Conservation (phyloP, 64 coral and sea anemone species). For the Montipora sp. region DNA sequence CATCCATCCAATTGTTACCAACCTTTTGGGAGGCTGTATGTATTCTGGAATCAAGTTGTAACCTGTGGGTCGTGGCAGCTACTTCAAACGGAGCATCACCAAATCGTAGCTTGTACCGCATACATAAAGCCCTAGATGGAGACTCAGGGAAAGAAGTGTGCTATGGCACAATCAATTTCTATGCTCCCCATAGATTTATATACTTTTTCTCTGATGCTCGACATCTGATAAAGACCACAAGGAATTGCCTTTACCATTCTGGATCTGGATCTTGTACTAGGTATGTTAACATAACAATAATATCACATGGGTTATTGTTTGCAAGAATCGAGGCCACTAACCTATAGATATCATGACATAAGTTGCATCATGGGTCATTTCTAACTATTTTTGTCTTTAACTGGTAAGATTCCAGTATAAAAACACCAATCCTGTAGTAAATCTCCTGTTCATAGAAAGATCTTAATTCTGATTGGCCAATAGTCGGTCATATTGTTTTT, state of each 20-base stretch:
- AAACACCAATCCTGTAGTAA: conserved; percentile 37
- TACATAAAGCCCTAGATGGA: conserved; percentile 51
- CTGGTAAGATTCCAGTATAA: conserved; percentile 34
- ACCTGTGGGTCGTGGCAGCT: conserved; percentile 44
- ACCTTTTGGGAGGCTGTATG: conserved; percentile 45
- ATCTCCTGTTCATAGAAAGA: conserved; percentile 14
- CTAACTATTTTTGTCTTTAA: conserved; percentile 37
- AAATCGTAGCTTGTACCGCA: conserved; percentile 47
- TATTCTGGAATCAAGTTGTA: conserved; percentile 49
- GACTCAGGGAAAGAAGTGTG: conserved; percentile 31
- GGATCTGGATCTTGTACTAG: conserved; percentile 12
- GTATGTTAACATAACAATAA: conserved; percentile 44
- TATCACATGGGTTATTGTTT: conserved; percentile 14
- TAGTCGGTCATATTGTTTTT: not conserved
- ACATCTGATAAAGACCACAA: not conserved
- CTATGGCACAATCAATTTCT: conserved; percentile 2
- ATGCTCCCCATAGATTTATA: not conserved
- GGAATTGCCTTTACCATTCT: not conserved
- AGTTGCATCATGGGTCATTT: conserved; percentile 37
- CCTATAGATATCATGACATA: not conserved
- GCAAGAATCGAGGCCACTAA: not conserved
- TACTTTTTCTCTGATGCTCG: not conserved
- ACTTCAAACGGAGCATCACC: conserved; percentile 31
- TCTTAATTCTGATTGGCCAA: conserved; percentile 7
- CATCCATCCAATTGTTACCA: conserved; percentile 48